Evolutionary conservation across 1,140 invertebrate genomes (phyloP), one percentile per base, ranked within the genome.

Genomic region (Phthorimaea operculella): DNA sequence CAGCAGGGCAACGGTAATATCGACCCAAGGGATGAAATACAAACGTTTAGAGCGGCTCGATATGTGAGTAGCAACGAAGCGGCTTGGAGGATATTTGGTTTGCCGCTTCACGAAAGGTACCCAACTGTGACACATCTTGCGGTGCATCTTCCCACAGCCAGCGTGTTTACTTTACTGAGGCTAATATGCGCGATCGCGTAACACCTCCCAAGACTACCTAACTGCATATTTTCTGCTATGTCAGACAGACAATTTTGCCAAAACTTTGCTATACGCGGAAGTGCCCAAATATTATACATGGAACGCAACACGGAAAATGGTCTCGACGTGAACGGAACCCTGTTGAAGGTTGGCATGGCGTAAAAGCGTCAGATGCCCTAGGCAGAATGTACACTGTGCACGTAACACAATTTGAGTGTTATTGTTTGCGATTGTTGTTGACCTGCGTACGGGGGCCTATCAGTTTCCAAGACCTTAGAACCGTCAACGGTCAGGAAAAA

Each of bases 21-120:
- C n/a, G n/a, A n/a, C n/a, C n/a, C n/a, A n/a, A n/a, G n/a, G n/a
- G n/a, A n/a, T n/a, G n/a, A n/a, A n/a, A n/a, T n/a, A n/a, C n/a
- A n/a, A n/a, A n/a, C n/a, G n/a, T n/a, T n/a, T n/a, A n/a, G n/a
- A n/a, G 51, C 68, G 49, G 79, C 74, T 0, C n/a, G 82, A 33
- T 86, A 86, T 67, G 72, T 86, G 6, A 79, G 73, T 52, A 74
- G 74, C 57, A 70, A 70, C 53, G 80, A 88, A 76, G 78, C 83
- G 39, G 54, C 80, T 55, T 87, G 84, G 83, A 59, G 83, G 17
- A 74, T 87, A 21, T 77, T 81, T 33, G 66, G 60, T 55, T 86
- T 86, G 68, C 54, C 64, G 12, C 73, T 86, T 33, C 72, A 86
- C 63, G 75, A 87, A 56, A 62, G 76, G 63, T 58, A 68, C 59